A percentile compares a stretch with the other conserved stretches of the same genome.
phyloP scores from a whole-genome alignment of 1,140 invertebrate species.

The Drosophila tristis region DNA sequence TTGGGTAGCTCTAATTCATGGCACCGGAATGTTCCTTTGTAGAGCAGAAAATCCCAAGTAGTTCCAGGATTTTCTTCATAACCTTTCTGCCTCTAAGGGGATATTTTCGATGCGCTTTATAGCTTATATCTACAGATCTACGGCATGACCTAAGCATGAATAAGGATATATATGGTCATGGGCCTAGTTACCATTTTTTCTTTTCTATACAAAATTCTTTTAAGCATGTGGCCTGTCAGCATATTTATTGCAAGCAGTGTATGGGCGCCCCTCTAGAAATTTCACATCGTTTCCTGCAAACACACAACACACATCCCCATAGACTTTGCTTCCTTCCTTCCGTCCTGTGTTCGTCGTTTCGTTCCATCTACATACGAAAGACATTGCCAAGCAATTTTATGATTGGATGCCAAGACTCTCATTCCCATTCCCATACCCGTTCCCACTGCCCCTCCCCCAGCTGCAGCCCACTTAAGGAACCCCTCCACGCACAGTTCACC shows the following conservation, averaged over 20 bases:
- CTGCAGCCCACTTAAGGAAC: slow-evolving; percentile 39
- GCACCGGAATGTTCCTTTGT: no score
- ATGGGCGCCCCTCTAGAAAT: slow-evolving; percentile 27
- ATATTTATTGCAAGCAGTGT: slow-evolving; percentile 16
- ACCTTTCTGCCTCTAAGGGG: no score
- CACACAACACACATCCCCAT: slow-evolving; percentile 5
- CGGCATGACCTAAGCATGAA: no score
- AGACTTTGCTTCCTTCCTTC: slow-evolving; percentile 40
- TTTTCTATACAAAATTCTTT: not conserved
- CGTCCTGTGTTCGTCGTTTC: slow-evolving; percentile 3
- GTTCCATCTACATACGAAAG: slow-evolving; percentile 55
- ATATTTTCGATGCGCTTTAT: no score
- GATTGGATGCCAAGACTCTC: slow-evolving; percentile 68
- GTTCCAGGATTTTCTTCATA: no score
- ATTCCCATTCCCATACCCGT: slow-evolving; percentile 30
- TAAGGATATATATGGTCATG: no score
- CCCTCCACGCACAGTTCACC: slow-evolving; percentile 29
- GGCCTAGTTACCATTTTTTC: no score
- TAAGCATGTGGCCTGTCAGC: not conserved
- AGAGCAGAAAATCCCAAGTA: no score
- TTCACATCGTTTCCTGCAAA: slow-evolving; percentile 54
- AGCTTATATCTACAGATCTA: no score
- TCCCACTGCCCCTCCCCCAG: no score
- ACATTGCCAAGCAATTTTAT: slow-evolving; percentile 75
- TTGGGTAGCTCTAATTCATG: no score